Percentiles rank a stretch among this genome's conserved stretches.
phyloP scores from a whole-genome alignment of 2,797 vertebrate genomes.

The Phylloscopus collybita region DNA sequence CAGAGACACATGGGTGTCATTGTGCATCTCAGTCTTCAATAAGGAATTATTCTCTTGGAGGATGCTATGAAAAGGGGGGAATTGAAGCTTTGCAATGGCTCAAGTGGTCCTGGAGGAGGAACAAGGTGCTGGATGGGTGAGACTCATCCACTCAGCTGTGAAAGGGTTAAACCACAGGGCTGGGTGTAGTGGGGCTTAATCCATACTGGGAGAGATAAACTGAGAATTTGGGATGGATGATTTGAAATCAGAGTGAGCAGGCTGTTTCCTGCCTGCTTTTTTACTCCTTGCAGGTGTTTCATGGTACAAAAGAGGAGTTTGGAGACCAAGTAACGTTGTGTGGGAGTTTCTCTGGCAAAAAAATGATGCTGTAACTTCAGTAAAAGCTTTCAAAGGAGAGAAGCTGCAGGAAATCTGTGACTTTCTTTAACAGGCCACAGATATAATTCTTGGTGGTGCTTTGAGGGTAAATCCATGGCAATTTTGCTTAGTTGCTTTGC shows the following conservation, averaged over 20 bases:
- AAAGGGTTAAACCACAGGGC: background rate
- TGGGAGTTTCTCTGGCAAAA: background rate
- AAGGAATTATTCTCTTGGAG: background rate
- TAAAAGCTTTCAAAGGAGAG: background rate
- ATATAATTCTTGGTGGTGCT: background rate
- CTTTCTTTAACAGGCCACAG: background rate
- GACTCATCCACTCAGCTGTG: background rate
- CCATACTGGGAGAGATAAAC: fast-evolving
- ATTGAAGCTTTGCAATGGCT: background rate
- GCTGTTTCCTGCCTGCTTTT: background rate
- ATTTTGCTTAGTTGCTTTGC: background rate
- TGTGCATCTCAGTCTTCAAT: background rate
- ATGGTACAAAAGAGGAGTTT: background rate
- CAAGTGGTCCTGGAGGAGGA: background rate
- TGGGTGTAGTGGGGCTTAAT: background rate
- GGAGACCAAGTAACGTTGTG: background rate
- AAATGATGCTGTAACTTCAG: background rate
- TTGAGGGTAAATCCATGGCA: background rate
- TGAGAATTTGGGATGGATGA: background rate
- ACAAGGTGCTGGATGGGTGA: background rate
- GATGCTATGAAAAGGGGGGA: fast-evolving
- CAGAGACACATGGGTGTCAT: background rate
- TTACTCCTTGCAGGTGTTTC: background rate
- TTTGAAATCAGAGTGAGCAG: background rate
- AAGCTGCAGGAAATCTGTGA: background rate